Evolutionary conservation across 92 coral and sea anemone species (phyloP), one percentile per base, ranked within the genome.

Genomic region (Ricordea florida): DNA sequence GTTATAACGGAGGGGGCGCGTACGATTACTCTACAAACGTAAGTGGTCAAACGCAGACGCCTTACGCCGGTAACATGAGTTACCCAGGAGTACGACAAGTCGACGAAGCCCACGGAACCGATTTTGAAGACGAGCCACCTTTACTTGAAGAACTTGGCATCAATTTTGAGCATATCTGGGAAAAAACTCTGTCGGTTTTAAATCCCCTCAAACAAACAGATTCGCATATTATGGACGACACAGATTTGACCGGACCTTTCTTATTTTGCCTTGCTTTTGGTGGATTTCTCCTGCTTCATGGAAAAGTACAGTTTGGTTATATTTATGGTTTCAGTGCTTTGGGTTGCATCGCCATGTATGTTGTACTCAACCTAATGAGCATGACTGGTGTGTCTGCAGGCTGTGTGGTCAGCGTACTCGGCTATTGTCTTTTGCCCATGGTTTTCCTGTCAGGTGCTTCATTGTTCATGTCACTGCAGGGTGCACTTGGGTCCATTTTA

Each of bases 201-300:
- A 92, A 94, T 63, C 98, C 98, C 10, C 46, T 94, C 26, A 91
- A 94, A 78, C 58, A 74, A 26, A 85, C 94, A 0, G 97, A 92
- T 73, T 81, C 92, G 0, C 96, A 94, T 41, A 88, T 94, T 34
- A 94, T 94, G 98, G 96, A 94, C 56, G 98, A 94, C 77, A 94
- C 97, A n/a, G 98, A 94, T 62, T 60, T 94, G 33, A 89, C 96
- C n/a, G 98, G 98, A 10, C 98, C 98, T 2, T 69, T 94, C 2
- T 77, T 94, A 42, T 94, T 94, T 56, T 94, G 98, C 49, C 83
- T 94, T 2, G 98, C 98, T 6, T 94, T 94, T 77, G 98, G 98
- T 17, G 98, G 93, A 2, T 83, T 88, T 44, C 81, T 94, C 11
- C 69, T 94, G 31, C 91, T 94, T 22, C 98, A 94, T 49, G 98